phyloP scores from a whole-genome alignment of 1,140 invertebrate genomes.

The Dermatophagoides farinae region DNA sequence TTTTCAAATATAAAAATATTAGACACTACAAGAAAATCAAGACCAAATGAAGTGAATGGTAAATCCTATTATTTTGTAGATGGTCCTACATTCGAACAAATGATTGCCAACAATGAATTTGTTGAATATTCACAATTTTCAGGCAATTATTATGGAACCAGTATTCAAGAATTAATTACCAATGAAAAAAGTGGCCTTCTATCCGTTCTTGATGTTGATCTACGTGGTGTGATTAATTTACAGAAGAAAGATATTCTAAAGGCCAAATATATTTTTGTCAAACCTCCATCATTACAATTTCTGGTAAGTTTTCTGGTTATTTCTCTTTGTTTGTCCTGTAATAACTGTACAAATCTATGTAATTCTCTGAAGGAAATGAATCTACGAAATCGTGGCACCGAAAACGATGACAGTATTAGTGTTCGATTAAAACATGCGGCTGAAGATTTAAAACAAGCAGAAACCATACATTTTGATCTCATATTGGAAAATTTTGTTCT shows the following conservation, averaged over 20 bases:
- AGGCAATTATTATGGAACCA: conserved; percentile 89
- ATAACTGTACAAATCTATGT: background rate
- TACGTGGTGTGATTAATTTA: conserved; percentile 83
- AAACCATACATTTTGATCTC: conserved; percentile 51
- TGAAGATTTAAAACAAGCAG: conserved; percentile 57
- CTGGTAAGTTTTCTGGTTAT: conserved; percentile 23
- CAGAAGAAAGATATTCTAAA: conserved; percentile 52
- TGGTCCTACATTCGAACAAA: conserved; percentile 45
- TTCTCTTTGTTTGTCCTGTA: conserved; percentile 15
- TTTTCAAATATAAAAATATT: conserved; percentile 13
- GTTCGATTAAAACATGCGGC: conserved; percentile 48
- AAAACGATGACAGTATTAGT: conserved; percentile 61
- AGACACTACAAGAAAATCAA: conserved; percentile 36
- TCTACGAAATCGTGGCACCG: conserved; percentile 59
- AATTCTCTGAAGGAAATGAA: conserved; percentile 37
- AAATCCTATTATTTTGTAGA: conserved; percentile 76
- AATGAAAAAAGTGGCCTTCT: conserved; percentile 58
- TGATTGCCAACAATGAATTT: conserved; percentile 60
- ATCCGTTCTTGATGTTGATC: conserved; percentile 86
- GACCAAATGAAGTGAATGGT: conserved; percentile 31
- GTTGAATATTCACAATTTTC: conserved; percentile 78
- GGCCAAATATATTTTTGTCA: conserved; percentile 68
- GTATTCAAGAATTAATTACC: conserved; percentile 42
- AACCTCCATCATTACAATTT: conserved; percentile 61
- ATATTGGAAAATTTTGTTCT: conserved; percentile 76